Evolutionary conservation across 2,113 vertebrate genomes (phyloP), one percentile per base, ranked within the genome.

Genomic region (Platycercus adscitus): DNA sequence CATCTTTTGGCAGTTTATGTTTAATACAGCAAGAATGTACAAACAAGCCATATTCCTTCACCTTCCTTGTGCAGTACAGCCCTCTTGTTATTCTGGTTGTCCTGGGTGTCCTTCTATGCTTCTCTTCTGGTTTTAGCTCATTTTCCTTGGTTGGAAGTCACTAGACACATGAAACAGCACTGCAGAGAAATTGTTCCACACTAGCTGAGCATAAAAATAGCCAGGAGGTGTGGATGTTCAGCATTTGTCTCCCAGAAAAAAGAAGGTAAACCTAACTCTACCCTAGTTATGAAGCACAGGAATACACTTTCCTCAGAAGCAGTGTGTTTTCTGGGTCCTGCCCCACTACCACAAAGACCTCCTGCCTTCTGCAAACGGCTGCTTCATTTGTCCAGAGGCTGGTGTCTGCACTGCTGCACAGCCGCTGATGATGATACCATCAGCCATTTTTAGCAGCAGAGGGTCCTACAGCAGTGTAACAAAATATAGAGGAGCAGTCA

Each of bases 401-500:
- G 0, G 10, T 47, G 21, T 29, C n/a, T 2, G 0, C 49, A 43
- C 18, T 6, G 44, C 71, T 61, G 7, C 29, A 37, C n/a, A 52
- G 37, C 7, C 9, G 1, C 16, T 15, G 25, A 2, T 17, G 6
- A 0, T 47, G 70, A 4, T 50, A 23, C 37, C 23, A 16, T 35
- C 65, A 66, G 46, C 50, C 37, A n/a, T 66, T 87, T 78, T 68
- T 53, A 72, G 41, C 53, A 73, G 24, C 72, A 56, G 69, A 56
- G 18, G 28, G 9, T 69, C 65, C 60, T 55, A 39, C 41, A 72
- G 12, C 20, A 11, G 47, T 28, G 9, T 20, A 39, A 87, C 33
- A 55, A 73, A 91, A 35, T 8, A 19, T 0, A 1, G 24, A 31
- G 19, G 10, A 73, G 4, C 0, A 0, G 28, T 31, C 71, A n/a